These are phyloP conservation scores for Clangula hyemalis DNA, from an alignment of 2,797 vertebrate genomes.

Conservation along the genomic window DNA sequence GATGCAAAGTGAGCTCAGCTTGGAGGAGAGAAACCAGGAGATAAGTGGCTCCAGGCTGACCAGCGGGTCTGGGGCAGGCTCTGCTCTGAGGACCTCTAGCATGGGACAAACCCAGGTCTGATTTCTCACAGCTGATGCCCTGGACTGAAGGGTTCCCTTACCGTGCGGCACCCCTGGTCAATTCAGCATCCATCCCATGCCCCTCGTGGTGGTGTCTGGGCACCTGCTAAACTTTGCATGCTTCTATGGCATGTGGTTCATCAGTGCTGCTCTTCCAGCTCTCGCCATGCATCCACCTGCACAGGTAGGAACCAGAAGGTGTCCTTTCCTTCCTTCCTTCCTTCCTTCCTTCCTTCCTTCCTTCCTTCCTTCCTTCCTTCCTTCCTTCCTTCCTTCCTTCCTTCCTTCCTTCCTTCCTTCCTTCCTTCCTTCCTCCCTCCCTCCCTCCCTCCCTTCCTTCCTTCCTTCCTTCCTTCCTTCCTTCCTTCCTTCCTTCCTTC, in stretches of 20 bases:
- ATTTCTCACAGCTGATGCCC: accelerated
- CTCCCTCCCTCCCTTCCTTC: no score
- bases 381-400: no score
- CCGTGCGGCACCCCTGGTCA: not conserved
- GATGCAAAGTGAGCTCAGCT: not conserved
- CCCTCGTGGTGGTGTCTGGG: not conserved
- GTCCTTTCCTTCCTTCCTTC: not conserved
- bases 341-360: no score
- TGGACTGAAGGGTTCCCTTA: accelerated
- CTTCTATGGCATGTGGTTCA: not conserved
- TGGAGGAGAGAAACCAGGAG: not conserved
- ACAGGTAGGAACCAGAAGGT: not conserved
- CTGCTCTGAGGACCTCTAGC: not conserved
- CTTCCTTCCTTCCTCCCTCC: no score
- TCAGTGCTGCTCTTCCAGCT: not conserved
- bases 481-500: no score
- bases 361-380: no score
- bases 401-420: no score
- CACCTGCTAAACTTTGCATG: not conserved
- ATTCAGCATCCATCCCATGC: not conserved
- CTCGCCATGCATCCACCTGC: not conserved
- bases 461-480: no score
- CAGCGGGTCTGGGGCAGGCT: accelerated
- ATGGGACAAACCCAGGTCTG: not conserved
- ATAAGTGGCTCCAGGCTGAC: not conserved